Evolutionary conservation across 2,797 vertebrate species (phyloP).

Genomic region (Carcharodon carcharias): DNA sequence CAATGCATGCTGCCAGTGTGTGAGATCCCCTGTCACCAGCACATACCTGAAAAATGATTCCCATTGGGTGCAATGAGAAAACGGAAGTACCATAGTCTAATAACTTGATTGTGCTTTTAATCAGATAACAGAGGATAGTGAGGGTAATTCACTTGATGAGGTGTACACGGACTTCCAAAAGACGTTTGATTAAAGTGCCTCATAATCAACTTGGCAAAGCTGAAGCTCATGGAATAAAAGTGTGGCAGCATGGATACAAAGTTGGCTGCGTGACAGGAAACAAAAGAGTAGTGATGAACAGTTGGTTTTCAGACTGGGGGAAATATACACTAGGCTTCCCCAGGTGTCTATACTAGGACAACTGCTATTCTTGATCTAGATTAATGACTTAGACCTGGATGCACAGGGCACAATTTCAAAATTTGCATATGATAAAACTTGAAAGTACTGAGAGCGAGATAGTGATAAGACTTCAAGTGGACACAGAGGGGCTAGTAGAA

Average conservation of each 20-base stretch:
- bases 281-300: background rate
- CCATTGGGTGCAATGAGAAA: background rate
- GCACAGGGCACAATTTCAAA: too few species aligned
- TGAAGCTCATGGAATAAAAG: background rate
- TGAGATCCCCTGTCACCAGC: background rate
- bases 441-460: too few species aligned
- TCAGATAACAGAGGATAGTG: background rate
- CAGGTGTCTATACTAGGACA: background rate
- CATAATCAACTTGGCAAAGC: background rate
- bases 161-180: background rate
- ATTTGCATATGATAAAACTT: too few species aligned
- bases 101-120: too few species aligned
- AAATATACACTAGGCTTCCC: background rate
- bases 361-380: too few species aligned
- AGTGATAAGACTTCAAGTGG: too few species aligned
- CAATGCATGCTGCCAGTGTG: background rate
- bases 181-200: background rate
- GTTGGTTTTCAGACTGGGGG: background rate
- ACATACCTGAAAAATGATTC: background rate
- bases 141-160: background rate
- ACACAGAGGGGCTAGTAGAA: too few species aligned
- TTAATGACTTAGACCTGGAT: too few species aligned
- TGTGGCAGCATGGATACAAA: background rate
- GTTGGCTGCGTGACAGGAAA: background rate
- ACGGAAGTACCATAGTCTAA: background rate